Conservation (phyloP, 2,888 invertebrate species). For the Caenorhabditis parvicauda region DNA sequence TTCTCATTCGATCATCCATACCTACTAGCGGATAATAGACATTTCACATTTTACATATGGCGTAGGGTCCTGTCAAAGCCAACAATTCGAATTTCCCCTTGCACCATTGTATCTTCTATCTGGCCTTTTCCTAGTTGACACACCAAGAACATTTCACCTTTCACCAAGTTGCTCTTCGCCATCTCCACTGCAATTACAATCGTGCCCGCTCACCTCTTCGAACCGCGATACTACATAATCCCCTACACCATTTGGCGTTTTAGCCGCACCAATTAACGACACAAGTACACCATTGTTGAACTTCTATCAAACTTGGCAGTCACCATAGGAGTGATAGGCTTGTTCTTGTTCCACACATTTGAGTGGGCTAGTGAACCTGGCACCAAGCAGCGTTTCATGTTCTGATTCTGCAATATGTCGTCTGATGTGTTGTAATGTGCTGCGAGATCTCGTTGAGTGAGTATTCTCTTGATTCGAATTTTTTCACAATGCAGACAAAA, state of each 20-base stretch:
- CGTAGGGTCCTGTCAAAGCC: constrained; percentile 67
- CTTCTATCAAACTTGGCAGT: too few species aligned
- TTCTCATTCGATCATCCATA: constrained; percentile 84
- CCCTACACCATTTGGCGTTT: constrained; percentile 83
- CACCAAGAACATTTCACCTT: constrained; percentile 3
- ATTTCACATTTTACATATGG: constrained; percentile 94
- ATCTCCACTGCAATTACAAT: constrained; percentile 68
- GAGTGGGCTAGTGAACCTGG: too few species aligned
- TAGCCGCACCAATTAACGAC: too few species aligned
- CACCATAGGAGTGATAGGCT: too few species aligned
- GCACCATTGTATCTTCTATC: constrained; percentile 19
- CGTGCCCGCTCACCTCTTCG: constrained; percentile 81
- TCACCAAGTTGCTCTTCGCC: constrained; percentile 12
- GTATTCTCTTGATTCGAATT: too few species aligned
- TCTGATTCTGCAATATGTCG: too few species aligned
- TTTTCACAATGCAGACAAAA: too few species aligned
- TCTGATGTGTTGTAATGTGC: too few species aligned
- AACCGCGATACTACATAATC: constrained; percentile 90
- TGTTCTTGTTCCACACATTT: too few species aligned
- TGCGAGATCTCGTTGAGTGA: too few species aligned
- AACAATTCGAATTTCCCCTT: constrained; percentile 11
- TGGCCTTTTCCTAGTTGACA: constrained; percentile 4
- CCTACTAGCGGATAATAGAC: constrained; percentile 89
- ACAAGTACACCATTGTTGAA: too few species aligned
- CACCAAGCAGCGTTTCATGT: too few species aligned